Percentiles rank a stretch among this genome's conserved stretches.
These are phyloP conservation scores for Heliconius nattereri DNA, from an alignment of 1,140 invertebrate species.

Conservation along the genomic window DNA sequence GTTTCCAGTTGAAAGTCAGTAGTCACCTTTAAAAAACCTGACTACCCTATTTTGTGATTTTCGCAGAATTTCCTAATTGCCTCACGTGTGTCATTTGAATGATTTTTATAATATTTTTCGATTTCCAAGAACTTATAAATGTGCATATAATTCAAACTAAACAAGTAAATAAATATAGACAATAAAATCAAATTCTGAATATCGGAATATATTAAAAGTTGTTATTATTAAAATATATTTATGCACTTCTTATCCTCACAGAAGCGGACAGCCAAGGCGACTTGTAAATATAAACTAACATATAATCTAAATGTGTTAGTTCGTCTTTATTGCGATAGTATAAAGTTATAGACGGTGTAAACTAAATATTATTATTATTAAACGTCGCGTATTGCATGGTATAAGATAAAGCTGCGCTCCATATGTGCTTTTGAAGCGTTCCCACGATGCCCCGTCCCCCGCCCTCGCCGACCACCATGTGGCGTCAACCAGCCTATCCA, in stretches of 20 bases:
- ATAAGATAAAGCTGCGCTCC: conserved; percentile 75
- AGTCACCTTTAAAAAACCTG: conserved; percentile 20
- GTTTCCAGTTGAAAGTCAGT: conserved; percentile 10
- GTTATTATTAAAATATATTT: conserved; percentile 38
- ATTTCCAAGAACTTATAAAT: background rate
- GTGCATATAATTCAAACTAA: background rate
- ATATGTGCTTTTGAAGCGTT: conserved; percentile 69
- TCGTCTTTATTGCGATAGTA: conserved; percentile 49
- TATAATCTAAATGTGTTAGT: conserved; percentile 56
- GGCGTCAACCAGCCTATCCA: conserved; percentile 54
- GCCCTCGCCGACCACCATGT: conserved; percentile 62
- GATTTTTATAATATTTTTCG: conserved; percentile 8
- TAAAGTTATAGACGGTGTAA: conserved; percentile 65
- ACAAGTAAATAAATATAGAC: background rate
- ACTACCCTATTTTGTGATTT: conserved; percentile 13
- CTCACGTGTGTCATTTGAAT: background rate
- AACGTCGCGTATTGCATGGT: conserved; percentile 63
- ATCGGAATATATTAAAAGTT: background rate
- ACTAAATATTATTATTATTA: conserved; percentile 74
- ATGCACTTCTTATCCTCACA: conserved; percentile 37
- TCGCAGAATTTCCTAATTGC: conserved; percentile 15
- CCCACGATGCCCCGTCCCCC: conserved; percentile 60
- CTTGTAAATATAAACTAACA: conserved; percentile 37
- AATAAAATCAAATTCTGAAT: background rate
- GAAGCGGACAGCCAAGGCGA: conserved; percentile 37